phyloP scores from a whole-genome alignment of 2,797 vertebrate species.

The Falco concolor region DNA sequence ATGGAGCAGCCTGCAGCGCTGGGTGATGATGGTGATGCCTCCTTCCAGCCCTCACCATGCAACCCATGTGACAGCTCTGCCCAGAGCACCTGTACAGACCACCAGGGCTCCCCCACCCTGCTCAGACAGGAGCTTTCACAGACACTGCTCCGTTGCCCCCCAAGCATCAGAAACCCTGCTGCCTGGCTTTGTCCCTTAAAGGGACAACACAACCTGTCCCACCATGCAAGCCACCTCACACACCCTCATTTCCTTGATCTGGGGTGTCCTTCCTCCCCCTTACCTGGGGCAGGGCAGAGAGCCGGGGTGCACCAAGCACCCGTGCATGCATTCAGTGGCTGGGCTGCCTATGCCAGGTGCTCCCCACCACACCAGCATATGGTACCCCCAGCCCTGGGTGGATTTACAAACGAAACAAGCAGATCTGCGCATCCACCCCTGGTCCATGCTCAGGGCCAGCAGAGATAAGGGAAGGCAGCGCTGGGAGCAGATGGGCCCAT shows the following conservation, averaged over 20 bases:
- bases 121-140: neutral
- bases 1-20: neutral
- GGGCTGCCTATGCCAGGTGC: neutral
- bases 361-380: accelerated
- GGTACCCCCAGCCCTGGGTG: accelerated
- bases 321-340: accelerated
- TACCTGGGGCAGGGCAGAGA: neutral
- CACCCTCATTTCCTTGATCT: accelerated
- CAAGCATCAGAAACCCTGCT: accelerated
- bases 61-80: neutral
- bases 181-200: neutral
- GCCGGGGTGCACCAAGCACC: neutral
- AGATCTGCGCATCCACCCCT: neutral
- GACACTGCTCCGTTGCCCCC: neutral
- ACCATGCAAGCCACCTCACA: neutral
- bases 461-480: neutral
- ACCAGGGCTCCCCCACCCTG: accelerated
- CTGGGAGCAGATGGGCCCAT: neutral
- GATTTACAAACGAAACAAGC: neutral
- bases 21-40: neutral
- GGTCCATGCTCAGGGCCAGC: neutral
- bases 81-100: neutral
- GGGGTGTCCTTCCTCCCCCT: too few species aligned
- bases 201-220: neutral
- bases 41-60: neutral